These are phyloP conservation scores for Leptopilina clavipes DNA, from an alignment of 1,140 invertebrate genomes.

Conservation along the genomic window DNA sequence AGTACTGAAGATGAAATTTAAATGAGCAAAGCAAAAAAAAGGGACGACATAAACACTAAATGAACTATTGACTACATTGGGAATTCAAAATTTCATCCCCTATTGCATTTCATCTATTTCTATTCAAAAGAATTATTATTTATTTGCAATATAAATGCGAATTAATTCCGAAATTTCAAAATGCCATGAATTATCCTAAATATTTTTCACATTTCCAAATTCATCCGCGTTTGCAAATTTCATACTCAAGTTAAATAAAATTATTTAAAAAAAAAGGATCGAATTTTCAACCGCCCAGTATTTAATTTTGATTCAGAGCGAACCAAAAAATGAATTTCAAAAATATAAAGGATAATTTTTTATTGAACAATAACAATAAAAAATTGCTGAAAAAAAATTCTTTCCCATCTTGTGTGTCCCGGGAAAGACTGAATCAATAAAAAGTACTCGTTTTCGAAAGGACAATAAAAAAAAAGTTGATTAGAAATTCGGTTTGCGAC, in stretches of 20 bases:
- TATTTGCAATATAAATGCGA: background rate
- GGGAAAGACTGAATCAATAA: slow-evolving; percentile 26
- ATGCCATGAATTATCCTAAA: no score
- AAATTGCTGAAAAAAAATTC: background rate
- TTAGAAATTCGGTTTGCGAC: slow-evolving; percentile 62
- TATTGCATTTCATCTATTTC: background rate
- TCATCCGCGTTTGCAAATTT: no score
- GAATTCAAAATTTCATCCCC: background rate
- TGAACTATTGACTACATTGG: slow-evolving; percentile 24
- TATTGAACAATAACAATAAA: no score
- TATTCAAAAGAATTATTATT: background rate
- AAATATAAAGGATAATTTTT: no score
- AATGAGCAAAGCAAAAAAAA: slow-evolving; percentile 1
- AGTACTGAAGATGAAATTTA: slow-evolving; percentile 31
- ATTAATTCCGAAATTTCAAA: background rate
- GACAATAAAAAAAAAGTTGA: slow-evolving; percentile 49
- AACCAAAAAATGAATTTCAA: no score
- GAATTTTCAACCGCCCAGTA: no score
- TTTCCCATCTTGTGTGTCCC: background rate
- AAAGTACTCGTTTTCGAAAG: slow-evolving; percentile 32
- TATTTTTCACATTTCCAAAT: no score
- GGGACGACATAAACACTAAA: slow-evolving; percentile 35
- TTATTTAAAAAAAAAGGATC: no score
- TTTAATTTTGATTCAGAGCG: no score
- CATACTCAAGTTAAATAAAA: no score